These are phyloP conservation scores for Scaeva pyrastri DNA, from an alignment of 2,888 invertebrate species.

Conservation along the genomic window DNA sequence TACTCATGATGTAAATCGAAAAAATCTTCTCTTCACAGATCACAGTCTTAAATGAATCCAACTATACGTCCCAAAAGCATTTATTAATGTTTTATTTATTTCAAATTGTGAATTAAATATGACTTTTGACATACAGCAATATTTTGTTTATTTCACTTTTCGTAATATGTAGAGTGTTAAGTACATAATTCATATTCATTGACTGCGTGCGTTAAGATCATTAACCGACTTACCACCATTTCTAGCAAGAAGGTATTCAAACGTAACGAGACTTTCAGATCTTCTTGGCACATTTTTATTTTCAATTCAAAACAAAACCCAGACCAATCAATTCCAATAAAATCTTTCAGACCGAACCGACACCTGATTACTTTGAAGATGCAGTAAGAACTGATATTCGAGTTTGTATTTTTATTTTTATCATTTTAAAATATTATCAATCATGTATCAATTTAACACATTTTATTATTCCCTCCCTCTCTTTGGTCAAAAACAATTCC, in stretches of 20 bases:
- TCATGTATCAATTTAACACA: constrained; percentile 26
- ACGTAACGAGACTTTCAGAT: background rate
- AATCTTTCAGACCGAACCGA: background rate
- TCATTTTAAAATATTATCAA: constrained; percentile 10
- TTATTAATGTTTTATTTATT: too few relatives aligned
- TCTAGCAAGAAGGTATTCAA: constrained; percentile 13
- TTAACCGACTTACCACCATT: constrained; percentile 5
- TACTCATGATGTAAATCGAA: too few relatives aligned
- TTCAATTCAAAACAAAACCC: background rate
- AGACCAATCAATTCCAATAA: constrained; percentile 3
- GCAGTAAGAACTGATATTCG: constrained; percentile 17
- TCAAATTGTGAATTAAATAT: too few relatives aligned
- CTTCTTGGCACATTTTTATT: constrained; percentile 4
- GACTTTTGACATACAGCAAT: too few relatives aligned
- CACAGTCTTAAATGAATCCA: too few relatives aligned
- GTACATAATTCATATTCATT: too few relatives aligned
- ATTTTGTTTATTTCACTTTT: too few relatives aligned
- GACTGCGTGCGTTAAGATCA: background rate
- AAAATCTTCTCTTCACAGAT: too few relatives aligned
- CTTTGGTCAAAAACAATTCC: constrained; percentile 13
- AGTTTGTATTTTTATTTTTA: constrained; percentile 6
- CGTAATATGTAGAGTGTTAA: background rate
- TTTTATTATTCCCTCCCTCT: constrained; percentile 18
- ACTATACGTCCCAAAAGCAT: too few relatives aligned
- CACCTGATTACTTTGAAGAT: constrained; percentile 11